Base-by-base conservation (phyloP, 1,140 invertebrate genomes). In the Anoplolepis gracilipes region DNA sequence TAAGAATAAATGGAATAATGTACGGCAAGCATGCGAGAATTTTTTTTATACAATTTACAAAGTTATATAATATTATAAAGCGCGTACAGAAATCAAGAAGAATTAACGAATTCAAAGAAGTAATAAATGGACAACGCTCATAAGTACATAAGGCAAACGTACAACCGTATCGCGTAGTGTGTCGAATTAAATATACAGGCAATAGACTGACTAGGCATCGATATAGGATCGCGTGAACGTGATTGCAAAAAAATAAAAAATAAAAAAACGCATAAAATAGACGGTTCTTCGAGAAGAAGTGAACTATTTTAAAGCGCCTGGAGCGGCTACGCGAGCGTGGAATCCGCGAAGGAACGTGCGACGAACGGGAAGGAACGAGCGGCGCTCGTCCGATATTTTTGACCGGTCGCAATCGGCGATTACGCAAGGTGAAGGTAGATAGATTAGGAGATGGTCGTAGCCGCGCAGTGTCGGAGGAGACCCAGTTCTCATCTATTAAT, bases 401-500 rank as follows among this genome's bases (percentile, higher is more conserved):
- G 85, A 82, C 69, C 61, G 62, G 65, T 30, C 85, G 72, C 87
- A 75, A 65, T 77, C 76, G 72, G 53, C 39, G 84, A 89, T 89
- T 90, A 64, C 87, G 89, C 91, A 89, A 90, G 84, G 64, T 69
- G 84, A 86, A 88, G 87, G 85, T 79, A 64, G 85, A 78, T 49
- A 49, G 46, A 49, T 79, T 84, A 87, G 57, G 33, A 70, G 85
- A 65, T 46, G 86, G 65, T 57, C 69, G 87, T 67, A 59, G 79
- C 70, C 85, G 59, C 57, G 78, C 67, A 59, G 82, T 49, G 46
- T 65, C 82, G 57, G 22, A n/a, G 64, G 67, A 90, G 92, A 92
- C 92, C 92, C 90, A 92, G 91, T 93, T 93, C 92, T 93, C 92
- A 91, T 92, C 93, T 91, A 93, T 93, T 93, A 93, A 93, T 90